These are phyloP conservation scores for Chaetura pelagica DNA, from an alignment of 2,113 vertebrate genomes.

Conservation along the genomic window DNA sequence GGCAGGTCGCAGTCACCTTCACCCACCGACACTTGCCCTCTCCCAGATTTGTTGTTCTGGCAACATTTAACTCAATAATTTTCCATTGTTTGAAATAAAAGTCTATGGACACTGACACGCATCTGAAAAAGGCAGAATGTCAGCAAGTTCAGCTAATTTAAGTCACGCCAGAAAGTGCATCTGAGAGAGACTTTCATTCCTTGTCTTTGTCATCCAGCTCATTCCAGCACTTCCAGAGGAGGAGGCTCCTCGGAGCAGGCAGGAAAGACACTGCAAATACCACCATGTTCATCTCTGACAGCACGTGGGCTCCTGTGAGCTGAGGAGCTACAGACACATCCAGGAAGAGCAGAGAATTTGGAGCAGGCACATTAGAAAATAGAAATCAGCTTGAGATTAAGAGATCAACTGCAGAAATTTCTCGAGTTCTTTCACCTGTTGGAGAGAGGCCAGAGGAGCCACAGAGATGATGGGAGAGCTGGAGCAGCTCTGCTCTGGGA, in stretches of 20 bases:
- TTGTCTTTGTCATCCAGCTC: background rate
- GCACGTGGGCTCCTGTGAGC: background rate
- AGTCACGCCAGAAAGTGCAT: background rate
- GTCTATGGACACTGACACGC: slow-evolving; percentile 30
- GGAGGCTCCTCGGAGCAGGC: background rate
- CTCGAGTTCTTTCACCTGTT: background rate
- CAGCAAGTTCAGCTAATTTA: slow-evolving; percentile 58
- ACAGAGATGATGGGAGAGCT: too few relatives aligned
- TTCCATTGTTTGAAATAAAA: slow-evolving; percentile 35
- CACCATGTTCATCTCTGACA: background rate
- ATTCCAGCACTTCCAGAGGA: background rate
- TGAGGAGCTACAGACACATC: background rate
- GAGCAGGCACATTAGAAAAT: background rate
- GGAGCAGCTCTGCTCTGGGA: too few relatives aligned
- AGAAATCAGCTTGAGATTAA: background rate
- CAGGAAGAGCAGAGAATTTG: background rate
- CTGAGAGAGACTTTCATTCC: slow-evolving; percentile 31
- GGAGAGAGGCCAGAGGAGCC: too few relatives aligned
- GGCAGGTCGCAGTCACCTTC: background rate
- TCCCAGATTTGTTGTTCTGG: background rate
- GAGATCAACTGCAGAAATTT: background rate
- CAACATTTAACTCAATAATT: slow-evolving; percentile 53
- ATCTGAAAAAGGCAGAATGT: slow-evolving; percentile 45
- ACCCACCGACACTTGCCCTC: background rate
- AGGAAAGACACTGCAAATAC: background rate